Evolutionary conservation across 2,888 invertebrate genomes (phyloP), one percentile per base, ranked within the genome.

Genomic region (Amblyteles armatorius): DNA sequence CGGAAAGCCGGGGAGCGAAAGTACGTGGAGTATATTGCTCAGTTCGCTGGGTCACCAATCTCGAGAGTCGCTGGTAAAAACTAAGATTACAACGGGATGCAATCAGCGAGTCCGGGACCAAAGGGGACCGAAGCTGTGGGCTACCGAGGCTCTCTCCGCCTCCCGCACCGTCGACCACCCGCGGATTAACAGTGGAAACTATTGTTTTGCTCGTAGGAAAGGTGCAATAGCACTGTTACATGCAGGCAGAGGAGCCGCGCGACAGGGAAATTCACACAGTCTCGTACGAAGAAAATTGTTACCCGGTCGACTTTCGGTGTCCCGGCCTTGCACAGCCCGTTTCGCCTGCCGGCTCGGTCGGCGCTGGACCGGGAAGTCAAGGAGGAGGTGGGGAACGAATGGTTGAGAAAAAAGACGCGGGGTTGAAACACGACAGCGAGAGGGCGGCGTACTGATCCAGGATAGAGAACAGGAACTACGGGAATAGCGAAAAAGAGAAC

Each of bases 81-180:
- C 91, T 89, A 90, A 92, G 92, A 92, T 92, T 92, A 91, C 92
- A 90, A 90, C 91, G 91, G 91, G 90, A 92, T 91, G 92, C 90
- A 92, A 92, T 92, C 92, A 92, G 89, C 89, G 82, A 83, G 68
- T 77, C 81, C 67, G 50, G 74, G 68, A 65, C 65, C 50, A 29
- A 13, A 65, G 76, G 50, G 40, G 9, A 26, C 60, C 57, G 40
- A 26, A 60, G 63, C 33, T 11, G 13, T 26, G 19, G 50, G 40
- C 63, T 19, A 57, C 69, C 55, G 26, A 50, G 29, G 33, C 57
- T 22, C 60, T 33, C 29, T 76, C 50, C 36, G 57, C 36, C 71
- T 76, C 86, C 60, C 69, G 2, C 33, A 57, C 57, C 76, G 60
- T 71, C 36, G 69, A 82, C 78, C 79, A 79, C 77, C 84, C 84